Evolutionary conservation across 2,888 invertebrate species (phyloP), one percentile per base, ranked within the genome.

Genomic region (Chrysolina haemoptera): DNA sequence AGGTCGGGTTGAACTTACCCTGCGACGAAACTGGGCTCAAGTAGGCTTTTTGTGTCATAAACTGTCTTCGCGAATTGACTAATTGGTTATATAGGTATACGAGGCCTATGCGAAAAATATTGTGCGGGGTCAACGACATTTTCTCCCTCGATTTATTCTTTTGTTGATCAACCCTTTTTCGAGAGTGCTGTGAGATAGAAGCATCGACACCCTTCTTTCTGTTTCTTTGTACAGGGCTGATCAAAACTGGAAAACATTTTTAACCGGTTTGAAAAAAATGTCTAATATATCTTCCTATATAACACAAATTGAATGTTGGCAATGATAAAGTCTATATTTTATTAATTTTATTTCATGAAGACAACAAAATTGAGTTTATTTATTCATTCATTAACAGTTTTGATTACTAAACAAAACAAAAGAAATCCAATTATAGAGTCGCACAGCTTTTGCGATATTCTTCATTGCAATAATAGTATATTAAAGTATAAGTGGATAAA

Each of bases 1-100:
- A 78, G 72, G 72, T 78, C 64, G 69, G 70, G 68, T 70, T 72
- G 74, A 70, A 73, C 53, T 59, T 35, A 59, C 59, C n/a, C 27
- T 59, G 35, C 59, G 18, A 59, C n/a, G 59, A 59, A 59, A 59
- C 27, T 59, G 59, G 59, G 59, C 59, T 59, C 59, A 59, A 59
- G 59, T n/a, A 35, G 27, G 59, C 59, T 59, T 27, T 59, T 59
- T 27, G 10, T 59, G 59, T 22, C 35, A n/a, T n/a, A 35, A 59
- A 59, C 27, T 59, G 59, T 59, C 59, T 59, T 59, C 59, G n/a
- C 6, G 27, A 59, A 59, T 59, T 59, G 59, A 10, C 22, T 59
- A 59, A 59, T 59, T 59, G 59, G 35, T 10, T 6, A 50, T n/a
- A 14, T 27, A 20, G 35, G 35, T 53, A 59, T 59, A 59, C 59